Base-by-base conservation (phyloP, 2,113 vertebrate species). In the Istiophorus platypterus region DNA sequence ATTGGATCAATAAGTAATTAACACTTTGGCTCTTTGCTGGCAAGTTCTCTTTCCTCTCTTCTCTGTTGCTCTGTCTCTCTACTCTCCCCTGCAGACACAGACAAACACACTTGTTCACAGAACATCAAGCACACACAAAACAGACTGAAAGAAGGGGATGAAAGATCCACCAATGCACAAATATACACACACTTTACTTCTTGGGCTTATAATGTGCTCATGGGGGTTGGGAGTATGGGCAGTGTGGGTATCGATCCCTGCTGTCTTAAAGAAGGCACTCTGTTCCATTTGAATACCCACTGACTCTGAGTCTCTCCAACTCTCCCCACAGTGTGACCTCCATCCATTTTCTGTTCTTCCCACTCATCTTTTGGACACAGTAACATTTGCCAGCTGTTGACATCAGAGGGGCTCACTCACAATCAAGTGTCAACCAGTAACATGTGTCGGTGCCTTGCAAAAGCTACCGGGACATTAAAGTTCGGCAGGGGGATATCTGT, bases 1-100 rank as follows among this genome's bases (percentile, higher is more conserved):
- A 94, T 94, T 95, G 92, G 87, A 95, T 96, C 95, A 72, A 96
- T 95, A 95, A 93, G 89, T 95, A 93, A 95, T 95, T 96, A 96
- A 94, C 95, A 93, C 94, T 92, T 89, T 85, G 85, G 73, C 86
- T 91, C 84, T 82, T 79, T 67, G 66, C 86, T 92, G 92, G 72
- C 88, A 86, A 89, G 71, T 89, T 84, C 85, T 79, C 85, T 85
- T 87, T 74, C 76, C 76, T 74, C 27, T 37, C 24, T 81, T 69
- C 54, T 70, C 73, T 59, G 42, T 49, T 71, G 56, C 74, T 84
- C 17, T 1, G 47, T 80, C 74, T 85, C 74, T 69, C 54, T 61
- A 39, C 54, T 11, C 62, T 59, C 24, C 27, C 59, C 74, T 59
- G 80, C 62, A 80, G 76, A 90, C 59, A 49, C 57, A 56, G 24